Conservation (phyloP, 2,888 invertebrate species). For the Vanessa cardui region DNA sequence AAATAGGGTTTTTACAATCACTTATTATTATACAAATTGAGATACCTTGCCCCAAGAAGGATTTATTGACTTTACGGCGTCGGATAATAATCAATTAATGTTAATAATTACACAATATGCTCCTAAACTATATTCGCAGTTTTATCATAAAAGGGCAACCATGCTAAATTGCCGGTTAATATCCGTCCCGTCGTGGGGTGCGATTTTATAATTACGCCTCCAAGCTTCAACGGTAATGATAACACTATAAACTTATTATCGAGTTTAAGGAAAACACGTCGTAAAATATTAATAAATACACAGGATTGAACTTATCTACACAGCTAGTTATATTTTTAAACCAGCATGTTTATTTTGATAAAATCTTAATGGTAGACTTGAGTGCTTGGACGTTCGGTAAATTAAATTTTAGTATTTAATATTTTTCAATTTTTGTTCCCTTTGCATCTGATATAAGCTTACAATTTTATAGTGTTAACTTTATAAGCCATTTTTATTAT, state of each 20-base stretch:
- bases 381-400: background rate
- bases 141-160: slow-evolving; percentile 34
- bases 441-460: background rate
- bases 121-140: slow-evolving; percentile 17
- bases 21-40: no score
- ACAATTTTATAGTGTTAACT: no score
- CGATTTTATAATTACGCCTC: slow-evolving; percentile 37
- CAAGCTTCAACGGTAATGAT: slow-evolving; percentile 32
- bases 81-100: no score
- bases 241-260: slow-evolving; percentile 35
- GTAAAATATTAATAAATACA: background rate
- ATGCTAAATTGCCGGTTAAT: slow-evolving; percentile 37
- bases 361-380: background rate
- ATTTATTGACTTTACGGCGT: no score
- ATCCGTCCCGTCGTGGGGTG: slow-evolving; percentile 37
- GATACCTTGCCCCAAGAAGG: no score
- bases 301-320: background rate
- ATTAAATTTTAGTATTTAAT: background rate
- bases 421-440: background rate
- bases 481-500: no score
- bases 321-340: background rate
- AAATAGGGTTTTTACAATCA: no score
- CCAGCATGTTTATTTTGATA: background rate
- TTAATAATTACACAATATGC: slow-evolving; percentile 18
- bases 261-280: slow-evolving; percentile 16